A percentile compares a stretch with the other conserved stretches of the same genome.
Conservation (phyloP, 2,888 invertebrate genomes). For the Pyrocoelia pectoralis region DNA sequence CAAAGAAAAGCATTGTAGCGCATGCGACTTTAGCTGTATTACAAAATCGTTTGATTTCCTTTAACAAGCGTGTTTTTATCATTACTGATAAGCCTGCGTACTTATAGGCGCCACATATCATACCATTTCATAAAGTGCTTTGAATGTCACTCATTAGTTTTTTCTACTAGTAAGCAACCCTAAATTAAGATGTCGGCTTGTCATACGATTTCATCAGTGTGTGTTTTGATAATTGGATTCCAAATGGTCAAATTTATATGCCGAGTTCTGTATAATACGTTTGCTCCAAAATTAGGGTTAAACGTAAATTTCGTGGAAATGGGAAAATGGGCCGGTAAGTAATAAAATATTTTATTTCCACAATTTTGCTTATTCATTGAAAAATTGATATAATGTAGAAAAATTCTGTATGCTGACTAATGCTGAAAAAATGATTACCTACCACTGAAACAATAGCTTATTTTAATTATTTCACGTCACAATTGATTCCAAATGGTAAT, state of each 20-base stretch:
- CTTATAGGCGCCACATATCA: neutral
- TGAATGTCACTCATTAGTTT: neutral
- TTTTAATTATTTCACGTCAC: neutral
- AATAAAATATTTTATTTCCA: constrained; percentile 18
- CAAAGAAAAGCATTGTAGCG: constrained; percentile 35
- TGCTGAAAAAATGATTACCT: neutral
- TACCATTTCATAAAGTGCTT: constrained; percentile 8
- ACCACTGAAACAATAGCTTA: constrained; percentile 1
- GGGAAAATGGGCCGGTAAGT: constrained; percentile 86
- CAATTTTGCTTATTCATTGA: neutral
- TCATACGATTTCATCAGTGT: constrained; percentile 43
- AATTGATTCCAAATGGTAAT: neutral
- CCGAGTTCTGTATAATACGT: constrained; percentile 55
- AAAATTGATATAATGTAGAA: neutral
- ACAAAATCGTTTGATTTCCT: constrained; percentile 31
- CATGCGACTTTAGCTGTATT: constrained; percentile 34
- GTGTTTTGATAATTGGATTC: constrained; percentile 56
- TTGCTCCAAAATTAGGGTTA: constrained; percentile 64
- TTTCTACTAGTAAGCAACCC: neutral
- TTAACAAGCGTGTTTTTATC: constrained; percentile 16
- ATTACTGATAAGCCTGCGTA: constrained; percentile 28
- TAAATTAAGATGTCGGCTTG: constrained; percentile 2
- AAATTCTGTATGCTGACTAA: neutral
- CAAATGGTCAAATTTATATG: constrained; percentile 65
- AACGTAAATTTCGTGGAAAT: constrained; percentile 69